Conservation (phyloP, 1,140 invertebrate species). For the Lerema accius region DNA sequence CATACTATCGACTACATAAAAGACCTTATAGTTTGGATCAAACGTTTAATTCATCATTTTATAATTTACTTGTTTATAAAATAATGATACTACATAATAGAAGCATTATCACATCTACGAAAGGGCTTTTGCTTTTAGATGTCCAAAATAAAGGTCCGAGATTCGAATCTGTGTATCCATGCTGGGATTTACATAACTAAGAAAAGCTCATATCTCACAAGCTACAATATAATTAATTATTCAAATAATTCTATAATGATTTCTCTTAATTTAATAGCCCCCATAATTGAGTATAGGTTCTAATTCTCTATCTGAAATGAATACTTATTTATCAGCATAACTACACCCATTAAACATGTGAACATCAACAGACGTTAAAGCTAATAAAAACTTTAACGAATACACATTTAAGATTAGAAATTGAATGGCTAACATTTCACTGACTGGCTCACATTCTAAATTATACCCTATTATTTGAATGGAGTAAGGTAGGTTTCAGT, state of each 20-base stretch:
- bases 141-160: too few relatives aligned
- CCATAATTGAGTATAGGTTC: neutral
- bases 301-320: neutral
- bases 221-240: neutral
- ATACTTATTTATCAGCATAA: neutral
- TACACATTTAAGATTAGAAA: neutral
- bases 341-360: neutral
- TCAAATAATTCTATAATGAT: neutral
- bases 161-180: too few relatives aligned
- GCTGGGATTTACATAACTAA: too few relatives aligned
- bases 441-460: neutral
- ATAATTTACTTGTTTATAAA: too few relatives aligned
- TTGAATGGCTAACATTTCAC: neutral
- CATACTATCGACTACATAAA: too few relatives aligned
- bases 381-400: neutral
- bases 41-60: too few relatives aligned
- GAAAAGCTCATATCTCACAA: too few relatives aligned
- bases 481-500: neutral
- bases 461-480: neutral
- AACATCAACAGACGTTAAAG: neutral
- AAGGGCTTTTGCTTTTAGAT: too few relatives aligned
- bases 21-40: too few relatives aligned
- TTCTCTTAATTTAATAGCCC: neutral
- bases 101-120: too few relatives aligned
- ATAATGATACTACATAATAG: too few relatives aligned